A percentile compares a stretch with the other conserved stretches of the same genome.
These are phyloP conservation scores for Rachycentron canadum DNA, from an alignment of 2,797 vertebrate genomes.

Conservation along the genomic window DNA sequence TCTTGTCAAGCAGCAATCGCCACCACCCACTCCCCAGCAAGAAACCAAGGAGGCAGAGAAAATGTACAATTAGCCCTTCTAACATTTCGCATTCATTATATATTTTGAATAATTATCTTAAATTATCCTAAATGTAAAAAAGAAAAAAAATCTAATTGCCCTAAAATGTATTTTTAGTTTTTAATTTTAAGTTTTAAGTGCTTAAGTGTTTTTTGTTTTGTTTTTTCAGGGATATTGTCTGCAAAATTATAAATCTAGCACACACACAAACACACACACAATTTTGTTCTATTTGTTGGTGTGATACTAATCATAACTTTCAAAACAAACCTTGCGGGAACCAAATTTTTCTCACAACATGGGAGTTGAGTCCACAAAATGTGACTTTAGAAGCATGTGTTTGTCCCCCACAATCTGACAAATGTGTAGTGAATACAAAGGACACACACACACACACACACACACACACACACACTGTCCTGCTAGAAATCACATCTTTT, in stretches of 20 bases:
- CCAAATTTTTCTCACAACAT: background rate
- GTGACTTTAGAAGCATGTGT: background rate
- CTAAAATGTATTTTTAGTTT: no score
- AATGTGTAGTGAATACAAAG: background rate
- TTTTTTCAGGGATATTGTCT: no score
- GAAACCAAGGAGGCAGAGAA: no score
- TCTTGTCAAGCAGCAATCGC: no score
- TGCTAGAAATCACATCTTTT: constrained; percentile 50
- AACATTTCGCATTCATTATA: no score
- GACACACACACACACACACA: constrained; percentile 10
- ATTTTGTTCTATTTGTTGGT: background rate
- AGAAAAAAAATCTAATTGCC: background rate
- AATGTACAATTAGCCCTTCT: no score
- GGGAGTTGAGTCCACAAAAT: background rate
- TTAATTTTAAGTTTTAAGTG: no score
- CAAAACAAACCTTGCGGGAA: background rate
- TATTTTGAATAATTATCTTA: no score
- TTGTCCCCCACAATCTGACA: constrained; percentile 1
- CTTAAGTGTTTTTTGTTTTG: no score
- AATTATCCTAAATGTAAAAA: no score
- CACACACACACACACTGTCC: constrained; percentile 18
- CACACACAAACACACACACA: background rate
- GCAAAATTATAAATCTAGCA: no score
- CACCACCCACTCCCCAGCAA: no score
- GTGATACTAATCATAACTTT: background rate